A percentile compares a stretch with the other conserved stretches of the same genome.
phyloP scores from a whole-genome alignment of 2,888 invertebrate genomes.

The Hesperia comma region DNA sequence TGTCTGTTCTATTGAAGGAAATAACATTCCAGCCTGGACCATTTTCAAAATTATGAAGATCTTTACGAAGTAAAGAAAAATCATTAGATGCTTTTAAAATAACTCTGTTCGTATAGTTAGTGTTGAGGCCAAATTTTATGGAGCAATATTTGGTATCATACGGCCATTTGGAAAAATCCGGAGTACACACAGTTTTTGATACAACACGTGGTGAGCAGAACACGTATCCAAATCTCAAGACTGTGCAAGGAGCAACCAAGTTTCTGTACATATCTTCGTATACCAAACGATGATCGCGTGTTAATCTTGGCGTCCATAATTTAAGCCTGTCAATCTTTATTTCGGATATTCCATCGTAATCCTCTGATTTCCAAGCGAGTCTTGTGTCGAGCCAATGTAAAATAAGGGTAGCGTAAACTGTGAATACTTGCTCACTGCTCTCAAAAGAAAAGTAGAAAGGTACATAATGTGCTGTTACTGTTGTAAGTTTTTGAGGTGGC shows the following conservation, averaged over 20 bases:
- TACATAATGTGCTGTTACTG: slow-evolving; percentile 43
- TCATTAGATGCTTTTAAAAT: no score
- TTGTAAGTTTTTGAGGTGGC: slow-evolving; percentile 12
- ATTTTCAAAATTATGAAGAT: slow-evolving; percentile 42
- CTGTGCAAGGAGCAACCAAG: slow-evolving; percentile 41
- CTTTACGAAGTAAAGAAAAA: no score
- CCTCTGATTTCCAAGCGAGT: slow-evolving; percentile 45
- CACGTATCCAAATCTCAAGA: slow-evolving; percentile 46
- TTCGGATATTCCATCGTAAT: slow-evolving; percentile 42
- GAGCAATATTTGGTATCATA: slow-evolving; percentile 54
- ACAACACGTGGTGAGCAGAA: slow-evolving; percentile 35
- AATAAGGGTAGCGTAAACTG: slow-evolving; percentile 42
- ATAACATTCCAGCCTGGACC: slow-evolving; percentile 57
- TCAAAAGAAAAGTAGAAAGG: slow-evolving; percentile 52
- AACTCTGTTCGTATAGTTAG: slow-evolving; percentile 16
- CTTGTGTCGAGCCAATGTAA: slow-evolving; percentile 47
- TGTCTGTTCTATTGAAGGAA: slow-evolving; percentile 46
- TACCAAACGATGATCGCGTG: slow-evolving; percentile 45
- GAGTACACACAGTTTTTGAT: slow-evolving; percentile 43
- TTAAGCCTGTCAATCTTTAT: slow-evolving; percentile 18
- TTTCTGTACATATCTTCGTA: slow-evolving; percentile 27
- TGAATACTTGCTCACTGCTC: slow-evolving; percentile 47
- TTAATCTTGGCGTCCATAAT: slow-evolving; percentile 46
- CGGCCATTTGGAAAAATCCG: slow-evolving; percentile 55
- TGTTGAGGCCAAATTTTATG: slow-evolving; percentile 42